These are phyloP conservation scores for Falco novaeseelandiae DNA, from an alignment of 2,797 vertebrate genomes.

Conservation along the genomic window DNA sequence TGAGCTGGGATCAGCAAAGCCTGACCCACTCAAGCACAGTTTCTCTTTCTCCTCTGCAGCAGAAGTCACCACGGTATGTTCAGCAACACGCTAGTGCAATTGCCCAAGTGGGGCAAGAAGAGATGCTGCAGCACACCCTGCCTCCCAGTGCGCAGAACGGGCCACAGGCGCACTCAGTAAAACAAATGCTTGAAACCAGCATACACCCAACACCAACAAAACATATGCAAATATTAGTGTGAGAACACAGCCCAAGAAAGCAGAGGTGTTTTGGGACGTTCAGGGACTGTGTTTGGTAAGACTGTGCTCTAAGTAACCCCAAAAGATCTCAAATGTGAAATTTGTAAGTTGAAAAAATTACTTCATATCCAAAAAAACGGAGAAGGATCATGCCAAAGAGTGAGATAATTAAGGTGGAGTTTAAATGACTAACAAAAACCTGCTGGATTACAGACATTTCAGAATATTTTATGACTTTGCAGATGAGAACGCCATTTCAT, in stretches of 20 bases:
- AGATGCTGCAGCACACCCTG: not conserved
- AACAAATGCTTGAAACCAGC: not conserved
- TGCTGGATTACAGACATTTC: not conserved
- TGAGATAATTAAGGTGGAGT: constrained; percentile 15
- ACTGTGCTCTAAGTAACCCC: not conserved
- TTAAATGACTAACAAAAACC: not conserved
- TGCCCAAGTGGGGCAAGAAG: not conserved
- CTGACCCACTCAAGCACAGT: rapidly evolving
- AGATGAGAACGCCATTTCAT: not conserved
- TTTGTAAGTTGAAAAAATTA: not conserved
- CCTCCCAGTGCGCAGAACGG: not conserved
- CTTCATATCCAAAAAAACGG: not conserved
- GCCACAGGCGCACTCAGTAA: not conserved
- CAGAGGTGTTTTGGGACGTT: rapidly evolving
- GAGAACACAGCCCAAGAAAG: not conserved
- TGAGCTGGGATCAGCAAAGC: not conserved
- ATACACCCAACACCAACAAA: rapidly evolving
- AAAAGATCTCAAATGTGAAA: not conserved
- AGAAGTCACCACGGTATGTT: not conserved
- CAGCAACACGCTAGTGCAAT: rapidly evolving
- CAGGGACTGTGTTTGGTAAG: not conserved
- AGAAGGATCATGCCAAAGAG: not conserved
- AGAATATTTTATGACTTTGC: not conserved
- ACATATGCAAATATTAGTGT: rapidly evolving
- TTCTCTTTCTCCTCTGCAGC: not conserved